These are phyloP conservation scores for Takifugu flavidus DNA, from an alignment of 2,113 vertebrate species.

Conservation along the genomic window DNA sequence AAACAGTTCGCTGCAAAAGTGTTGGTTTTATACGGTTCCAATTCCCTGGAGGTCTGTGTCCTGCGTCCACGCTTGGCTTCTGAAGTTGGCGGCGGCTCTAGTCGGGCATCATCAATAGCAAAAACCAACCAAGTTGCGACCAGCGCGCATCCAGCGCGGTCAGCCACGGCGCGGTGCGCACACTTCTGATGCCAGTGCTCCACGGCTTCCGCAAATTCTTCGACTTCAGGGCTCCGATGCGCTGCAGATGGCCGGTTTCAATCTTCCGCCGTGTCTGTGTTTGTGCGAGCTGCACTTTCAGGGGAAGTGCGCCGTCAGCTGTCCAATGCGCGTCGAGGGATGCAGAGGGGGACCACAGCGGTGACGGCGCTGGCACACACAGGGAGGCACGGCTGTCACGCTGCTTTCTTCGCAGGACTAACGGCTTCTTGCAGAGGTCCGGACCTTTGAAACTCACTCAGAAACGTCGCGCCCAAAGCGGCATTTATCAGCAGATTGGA, in stretches of 20 bases:
- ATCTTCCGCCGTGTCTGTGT: conserved; percentile 18
- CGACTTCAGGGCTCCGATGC: conserved; percentile 27
- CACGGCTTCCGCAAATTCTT: conserved; percentile 13
- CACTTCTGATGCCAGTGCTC: conserved; percentile 2
- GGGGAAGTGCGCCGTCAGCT: conserved; percentile 30
- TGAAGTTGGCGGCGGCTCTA: conserved; percentile 44
- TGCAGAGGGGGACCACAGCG: conserved; percentile 4
- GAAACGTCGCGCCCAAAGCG: neutral
- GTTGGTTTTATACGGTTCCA: neutral
- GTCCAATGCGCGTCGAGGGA: conserved; percentile 55
- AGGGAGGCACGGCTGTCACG: neutral
- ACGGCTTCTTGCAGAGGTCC: neutral
- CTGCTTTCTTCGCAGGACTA: neutral
- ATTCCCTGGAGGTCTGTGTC: conserved; percentile 11
- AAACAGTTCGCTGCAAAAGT: too few species aligned
- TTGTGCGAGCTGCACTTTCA: conserved; percentile 17
- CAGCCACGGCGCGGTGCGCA: neutral
- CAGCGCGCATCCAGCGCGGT: conserved; percentile 13
- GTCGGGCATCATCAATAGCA: conserved; percentile 1
- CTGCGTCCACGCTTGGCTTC: conserved; percentile 22
- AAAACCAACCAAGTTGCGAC: conserved; percentile 24
- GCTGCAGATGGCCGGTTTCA: conserved; percentile 28
- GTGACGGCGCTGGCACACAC: conserved; percentile 16
- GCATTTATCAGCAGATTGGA: too few species aligned
- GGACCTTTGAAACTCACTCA: neutral